Percentiles rank a stretch among this genome's conserved stretches.
Evolutionary conservation across 2,797 vertebrate genomes (phyloP).

Genomic region (Sarcophilus harrisii): DNA sequence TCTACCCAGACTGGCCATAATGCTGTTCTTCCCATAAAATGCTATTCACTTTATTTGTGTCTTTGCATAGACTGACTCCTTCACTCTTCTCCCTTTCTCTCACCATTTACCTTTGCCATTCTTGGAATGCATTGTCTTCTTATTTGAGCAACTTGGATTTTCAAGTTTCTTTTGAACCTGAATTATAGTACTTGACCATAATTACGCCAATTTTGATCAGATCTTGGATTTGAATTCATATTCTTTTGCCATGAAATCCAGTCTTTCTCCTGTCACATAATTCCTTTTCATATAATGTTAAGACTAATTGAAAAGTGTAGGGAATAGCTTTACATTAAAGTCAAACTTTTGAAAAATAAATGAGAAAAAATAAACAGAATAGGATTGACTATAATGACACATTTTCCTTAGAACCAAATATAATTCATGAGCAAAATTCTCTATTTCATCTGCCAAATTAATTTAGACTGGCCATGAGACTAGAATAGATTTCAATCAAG

Average conservation of each 20-base stretch:
- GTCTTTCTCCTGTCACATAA: not conserved
- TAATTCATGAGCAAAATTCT: not conserved
- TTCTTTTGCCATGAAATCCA: not conserved
- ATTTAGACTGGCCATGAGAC: not conserved
- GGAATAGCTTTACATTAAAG: not conserved
- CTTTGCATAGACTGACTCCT: not conserved
- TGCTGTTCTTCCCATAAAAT: not conserved
- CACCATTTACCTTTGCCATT: not conserved
- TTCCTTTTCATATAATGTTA: not conserved
- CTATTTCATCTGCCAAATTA: not conserved
- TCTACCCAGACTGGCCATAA: too few species aligned
- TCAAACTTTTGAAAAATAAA: not conserved
- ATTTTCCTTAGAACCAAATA: not conserved
- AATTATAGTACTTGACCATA: not conserved
- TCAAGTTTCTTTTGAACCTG: not conserved
- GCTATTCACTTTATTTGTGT: not conserved
- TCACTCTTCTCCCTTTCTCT: too few species aligned
- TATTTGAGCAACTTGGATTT: not conserved
- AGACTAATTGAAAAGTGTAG: not conserved
- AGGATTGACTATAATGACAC: not conserved
- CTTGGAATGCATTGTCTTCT: not conserved
- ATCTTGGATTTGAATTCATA: not conserved
- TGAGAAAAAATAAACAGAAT: not conserved
- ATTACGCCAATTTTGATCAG: too few species aligned
- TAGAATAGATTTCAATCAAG: not conserved